phyloP scores from a whole-genome alignment of 1,140 invertebrate genomes.

The Cyrtorhinus lividipennis region DNA sequence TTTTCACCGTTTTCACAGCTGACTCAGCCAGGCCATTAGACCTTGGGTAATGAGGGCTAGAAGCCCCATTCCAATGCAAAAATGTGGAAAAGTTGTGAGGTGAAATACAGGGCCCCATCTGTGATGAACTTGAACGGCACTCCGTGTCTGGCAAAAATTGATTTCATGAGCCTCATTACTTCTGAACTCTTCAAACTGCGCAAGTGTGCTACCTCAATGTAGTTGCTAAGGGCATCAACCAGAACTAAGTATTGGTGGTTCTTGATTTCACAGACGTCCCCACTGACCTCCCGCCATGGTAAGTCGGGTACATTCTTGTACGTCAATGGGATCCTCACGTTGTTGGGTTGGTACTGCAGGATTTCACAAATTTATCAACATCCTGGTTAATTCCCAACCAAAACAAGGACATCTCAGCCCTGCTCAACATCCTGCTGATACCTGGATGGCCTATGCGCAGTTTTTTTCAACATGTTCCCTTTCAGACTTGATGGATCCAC shows the following conservation, averaged over 20 bases:
- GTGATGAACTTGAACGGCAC: constrained; percentile 2
- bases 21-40: constrained; percentile 11
- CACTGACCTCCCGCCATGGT: constrained; percentile 9
- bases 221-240: constrained; percentile 14
- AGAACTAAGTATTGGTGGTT: constrained; percentile 8
- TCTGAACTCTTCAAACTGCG: constrained; percentile 1
- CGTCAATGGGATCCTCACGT: constrained; percentile 1
- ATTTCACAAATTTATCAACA: constrained; percentile 25
- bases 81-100: background rate
- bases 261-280: constrained; percentile 4
- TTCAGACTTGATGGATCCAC: constrained; percentile 18
- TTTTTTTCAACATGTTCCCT: constrained; percentile 17
- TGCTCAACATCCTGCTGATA: constrained; percentile 28
- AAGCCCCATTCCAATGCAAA: background rate
- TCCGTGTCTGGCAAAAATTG: constrained; percentile 11
- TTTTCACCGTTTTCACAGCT: constrained; percentile 3
- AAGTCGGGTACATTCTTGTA: constrained; percentile 9
- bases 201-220: background rate
- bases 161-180: constrained; percentile 8
- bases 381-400: constrained; percentile 26
- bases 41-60: constrained; percentile 1
- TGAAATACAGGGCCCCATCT: constrained; percentile 12
- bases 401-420: constrained; percentile 24
- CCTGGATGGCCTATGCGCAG: constrained; percentile 25
- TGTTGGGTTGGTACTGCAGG: constrained; percentile 19